Base-by-base conservation (phyloP, 2,888 invertebrate genomes). In the Strigamia maritima region DNA sequence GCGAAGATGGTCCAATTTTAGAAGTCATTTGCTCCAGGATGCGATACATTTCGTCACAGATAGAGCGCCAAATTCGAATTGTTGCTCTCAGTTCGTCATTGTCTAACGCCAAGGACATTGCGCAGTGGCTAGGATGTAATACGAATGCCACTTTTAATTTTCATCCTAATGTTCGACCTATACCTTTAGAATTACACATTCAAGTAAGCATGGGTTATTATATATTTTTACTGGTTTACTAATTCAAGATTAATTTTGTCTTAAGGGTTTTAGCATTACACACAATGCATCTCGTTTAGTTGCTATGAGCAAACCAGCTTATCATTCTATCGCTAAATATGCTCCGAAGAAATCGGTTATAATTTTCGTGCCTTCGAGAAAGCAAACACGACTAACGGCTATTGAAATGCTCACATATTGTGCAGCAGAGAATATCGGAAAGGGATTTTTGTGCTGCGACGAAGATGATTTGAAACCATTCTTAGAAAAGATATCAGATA, bases 281-380 rank as follows among this genome's bases (percentile, higher is more conserved):
- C 99, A 99, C 88, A 98, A 97, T 85, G 95, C 94, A 0, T 95
- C 98, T 0, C 90, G 99, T 14, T 90, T 99, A 38, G 93, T 97
- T 0, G 95, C 98, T 0, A 99, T 99, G 99, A 94, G 95, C 0
- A 97, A 98, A 85, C 98, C 99, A 0, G 94, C 96, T 0, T 99
- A 98, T 88, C 96, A 97, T 87, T 92, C 95, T 0, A 93, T 98
- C 49, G 85, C 92, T 1, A 91, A 94, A 31, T 90, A 94, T 86
- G 94, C 94, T 79, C 92, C 94, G 0, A 90, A 90, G 83, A 92
- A 93, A 83, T 96, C 97, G 0, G 94, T 92, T 1, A 91, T 94
- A 10, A 92, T 97, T 24, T 97, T 97, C 86, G 97, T 97, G 0
- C 94, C 97, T 0, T 94, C 95, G 0, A 89, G 97, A 0, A 92